Evolutionary conservation across 2,113 vertebrate genomes (phyloP).

Genomic region (Nicator chloris): DNA sequence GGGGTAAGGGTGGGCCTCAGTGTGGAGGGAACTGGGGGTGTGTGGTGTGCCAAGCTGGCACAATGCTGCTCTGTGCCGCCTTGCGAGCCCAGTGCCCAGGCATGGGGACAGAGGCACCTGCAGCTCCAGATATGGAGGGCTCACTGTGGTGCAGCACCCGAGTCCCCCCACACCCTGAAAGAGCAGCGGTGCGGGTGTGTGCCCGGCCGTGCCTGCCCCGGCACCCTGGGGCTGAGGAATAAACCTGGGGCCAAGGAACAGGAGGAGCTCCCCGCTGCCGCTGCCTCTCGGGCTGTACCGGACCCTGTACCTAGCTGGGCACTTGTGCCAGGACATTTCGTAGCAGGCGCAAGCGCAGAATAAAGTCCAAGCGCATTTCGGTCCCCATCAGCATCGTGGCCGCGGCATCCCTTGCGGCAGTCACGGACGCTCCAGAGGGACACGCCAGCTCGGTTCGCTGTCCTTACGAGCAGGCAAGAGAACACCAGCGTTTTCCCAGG

Average conservation of each 20-base stretch:
- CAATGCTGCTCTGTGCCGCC: not conserved
- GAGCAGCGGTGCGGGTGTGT: not conserved
- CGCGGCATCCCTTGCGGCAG: accelerated
- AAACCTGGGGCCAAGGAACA: not conserved
- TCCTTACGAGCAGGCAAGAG: accelerated
- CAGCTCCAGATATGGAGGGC: accelerated
- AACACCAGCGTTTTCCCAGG: accelerated
- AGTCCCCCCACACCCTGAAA: not conserved
- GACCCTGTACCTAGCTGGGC: not conserved
- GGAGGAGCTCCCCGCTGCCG: not conserved
- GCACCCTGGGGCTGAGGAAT: not conserved
- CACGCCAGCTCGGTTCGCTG: accelerated
- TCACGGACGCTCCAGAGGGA: too few species aligned
- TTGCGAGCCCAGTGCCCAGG: not conserved
- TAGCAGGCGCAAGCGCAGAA: not conserved
- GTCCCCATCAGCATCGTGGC: accelerated
- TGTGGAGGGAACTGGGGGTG: not conserved
- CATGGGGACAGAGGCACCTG: accelerated
- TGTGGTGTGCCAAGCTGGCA: not conserved
- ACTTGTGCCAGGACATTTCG: accelerated
- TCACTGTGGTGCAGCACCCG: not conserved
- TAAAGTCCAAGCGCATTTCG: not conserved
- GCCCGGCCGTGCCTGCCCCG: accelerated
- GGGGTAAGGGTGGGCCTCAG: not conserved
- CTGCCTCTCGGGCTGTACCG: accelerated